phyloP scores from a whole-genome alignment of 2,888 invertebrate species.

The Gryllus longicercus region DNA sequence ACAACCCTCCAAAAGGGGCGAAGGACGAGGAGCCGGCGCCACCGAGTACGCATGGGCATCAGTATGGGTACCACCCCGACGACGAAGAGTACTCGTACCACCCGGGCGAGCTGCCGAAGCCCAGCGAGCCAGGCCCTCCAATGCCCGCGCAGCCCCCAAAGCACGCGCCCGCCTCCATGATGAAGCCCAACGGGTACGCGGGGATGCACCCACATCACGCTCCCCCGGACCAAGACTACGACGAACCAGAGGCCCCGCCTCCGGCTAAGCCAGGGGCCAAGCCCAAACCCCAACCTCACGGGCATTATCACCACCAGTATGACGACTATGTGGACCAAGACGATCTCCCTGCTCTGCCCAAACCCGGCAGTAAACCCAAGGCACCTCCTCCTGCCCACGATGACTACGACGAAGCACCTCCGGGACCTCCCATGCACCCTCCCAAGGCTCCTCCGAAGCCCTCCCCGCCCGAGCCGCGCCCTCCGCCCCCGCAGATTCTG shows the following conservation, averaged over 20 bases:
- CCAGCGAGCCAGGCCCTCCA: not conserved
- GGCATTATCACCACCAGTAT: not conserved
- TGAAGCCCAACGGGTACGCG: not conserved
- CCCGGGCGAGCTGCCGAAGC: not conserved
- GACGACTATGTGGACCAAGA: not conserved
- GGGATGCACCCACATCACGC: not conserved
- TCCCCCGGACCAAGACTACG: constrained; percentile 19
- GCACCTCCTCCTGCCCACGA: not conserved
- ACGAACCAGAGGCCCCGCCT: constrained; percentile 18
- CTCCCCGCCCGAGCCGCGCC: not conserved
- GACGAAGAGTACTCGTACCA: not conserved
- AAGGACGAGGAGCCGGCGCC: too few species aligned
- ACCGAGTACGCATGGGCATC: not conserved
- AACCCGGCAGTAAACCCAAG: too few species aligned
- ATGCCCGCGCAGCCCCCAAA: not conserved
- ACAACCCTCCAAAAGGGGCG: not conserved
- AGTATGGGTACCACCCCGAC: not conserved
- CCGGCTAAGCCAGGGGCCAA: not conserved
- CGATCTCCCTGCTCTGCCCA: not conserved
- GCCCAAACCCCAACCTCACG: not conserved
- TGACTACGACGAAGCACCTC: constrained; percentile 21
- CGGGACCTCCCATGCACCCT: constrained; percentile 25
- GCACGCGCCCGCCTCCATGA: not conserved
- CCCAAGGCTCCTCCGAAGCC: not conserved
- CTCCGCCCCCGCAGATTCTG: not conserved